phyloP scores from a whole-genome alignment of 2,797 vertebrate genomes.

The Platyrinchus mystaceus region DNA sequence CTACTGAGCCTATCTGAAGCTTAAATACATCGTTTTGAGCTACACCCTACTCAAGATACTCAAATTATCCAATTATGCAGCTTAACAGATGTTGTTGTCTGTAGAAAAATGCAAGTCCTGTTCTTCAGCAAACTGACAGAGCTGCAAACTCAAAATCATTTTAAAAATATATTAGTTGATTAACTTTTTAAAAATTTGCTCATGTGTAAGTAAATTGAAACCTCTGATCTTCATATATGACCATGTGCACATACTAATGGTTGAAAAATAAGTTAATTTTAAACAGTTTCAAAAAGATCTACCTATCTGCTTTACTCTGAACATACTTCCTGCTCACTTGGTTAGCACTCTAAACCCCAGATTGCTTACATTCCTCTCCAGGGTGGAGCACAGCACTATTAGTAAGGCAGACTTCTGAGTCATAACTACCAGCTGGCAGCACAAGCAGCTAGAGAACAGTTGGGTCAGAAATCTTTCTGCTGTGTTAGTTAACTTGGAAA shows the following conservation, averaged over 20 bases:
- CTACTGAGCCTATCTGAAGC: not conserved
- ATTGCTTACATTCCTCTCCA: slow-evolving; percentile 20
- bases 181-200: not conserved
- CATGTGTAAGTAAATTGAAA: not conserved
- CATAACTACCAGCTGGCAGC: slow-evolving; percentile 5
- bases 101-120: not conserved
- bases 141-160: not conserved
- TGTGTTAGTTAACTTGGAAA: not conserved
- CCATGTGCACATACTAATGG: not conserved
- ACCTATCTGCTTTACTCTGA: not conserved
- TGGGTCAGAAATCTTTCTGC: not conserved
- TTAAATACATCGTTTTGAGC: not conserved
- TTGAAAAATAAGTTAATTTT: not conserved
- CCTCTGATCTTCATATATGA: not conserved
- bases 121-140: not conserved
- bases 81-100: not conserved
- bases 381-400: slow-evolving; percentile 27
- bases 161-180: not conserved
- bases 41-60: not conserved
- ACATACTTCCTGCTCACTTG: not conserved
- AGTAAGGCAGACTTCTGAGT: slow-evolving; percentile 17
- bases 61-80: not conserved
- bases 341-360: not conserved
- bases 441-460: not conserved
- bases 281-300: not conserved